phyloP scores from a whole-genome alignment of 1,140 invertebrate species.

The Aricia agestis region DNA sequence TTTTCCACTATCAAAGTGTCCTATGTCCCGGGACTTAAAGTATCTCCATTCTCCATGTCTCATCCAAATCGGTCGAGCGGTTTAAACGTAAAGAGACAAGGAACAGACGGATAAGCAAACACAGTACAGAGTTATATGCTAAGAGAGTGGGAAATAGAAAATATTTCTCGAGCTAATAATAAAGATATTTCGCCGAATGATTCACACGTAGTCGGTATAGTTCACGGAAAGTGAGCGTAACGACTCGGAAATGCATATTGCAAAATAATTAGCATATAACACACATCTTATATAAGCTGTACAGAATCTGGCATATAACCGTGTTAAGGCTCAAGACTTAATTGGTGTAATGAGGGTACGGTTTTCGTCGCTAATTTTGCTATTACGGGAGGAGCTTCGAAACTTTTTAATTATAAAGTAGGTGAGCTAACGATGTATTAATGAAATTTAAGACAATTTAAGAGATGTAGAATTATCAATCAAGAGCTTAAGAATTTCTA shows the following conservation, averaged over 20 bases:
- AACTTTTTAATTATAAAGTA: background rate
- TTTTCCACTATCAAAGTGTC: too few relatives aligned
- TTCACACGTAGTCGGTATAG: background rate
- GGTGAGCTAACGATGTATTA: background rate
- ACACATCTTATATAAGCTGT: constrained; percentile 32
- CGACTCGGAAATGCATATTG: constrained; percentile 38
- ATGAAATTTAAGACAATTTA: too few relatives aligned
- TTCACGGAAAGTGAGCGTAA: constrained; percentile 28
- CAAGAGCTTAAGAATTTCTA: too few relatives aligned
- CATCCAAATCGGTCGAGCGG: too few relatives aligned
- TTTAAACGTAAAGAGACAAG: too few relatives aligned
- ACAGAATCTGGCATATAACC: constrained; percentile 20
- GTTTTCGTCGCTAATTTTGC: background rate
- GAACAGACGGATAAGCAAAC: too few relatives aligned
- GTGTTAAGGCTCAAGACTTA: background rate
- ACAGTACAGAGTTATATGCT: too few relatives aligned
- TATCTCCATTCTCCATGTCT: too few relatives aligned
- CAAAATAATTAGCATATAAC: constrained; percentile 35
- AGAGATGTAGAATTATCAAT: too few relatives aligned
- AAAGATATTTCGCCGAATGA: background rate
- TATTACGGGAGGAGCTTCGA: background rate
- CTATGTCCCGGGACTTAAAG: too few relatives aligned
- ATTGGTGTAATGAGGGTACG: background rate
- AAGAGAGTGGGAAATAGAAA: too few relatives aligned
- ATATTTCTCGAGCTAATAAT: background rate